Evolutionary conservation across 2,888 invertebrate species (phyloP), one percentile per base, ranked within the genome.

Genomic region (Nemotelus nigrinus): DNA sequence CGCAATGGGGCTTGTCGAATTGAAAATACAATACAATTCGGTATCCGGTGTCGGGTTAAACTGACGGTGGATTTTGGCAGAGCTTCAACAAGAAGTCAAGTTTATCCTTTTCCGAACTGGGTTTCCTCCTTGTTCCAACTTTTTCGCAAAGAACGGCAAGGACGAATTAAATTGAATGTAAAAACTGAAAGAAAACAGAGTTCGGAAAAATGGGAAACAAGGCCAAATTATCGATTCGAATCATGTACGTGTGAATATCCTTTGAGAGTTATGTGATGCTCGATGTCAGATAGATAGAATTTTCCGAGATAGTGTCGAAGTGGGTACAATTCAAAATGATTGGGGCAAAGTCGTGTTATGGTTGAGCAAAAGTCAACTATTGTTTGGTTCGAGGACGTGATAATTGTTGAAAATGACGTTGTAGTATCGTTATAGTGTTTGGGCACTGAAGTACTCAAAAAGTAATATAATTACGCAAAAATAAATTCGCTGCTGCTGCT

Each of bases 131-230:
- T 5, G 25, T 67, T 67, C 25, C 3, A 8, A 2, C 7, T 47
- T 45, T 65, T 48, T 67, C 0, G 1, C 63, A 3, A 67, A 48
- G n/a, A 50, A 39, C 8, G 10, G 41, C 57, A 72, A 57, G 72
- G 72, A 72, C 68, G 68, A 50, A 68, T 68, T 68, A 68, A 68
- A 68, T 68, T 57, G 57, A 72, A 50, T 67, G 39, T 48, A 64
- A 25, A 25, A 25, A 25, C 25, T 48, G 48, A 48, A n/a, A 43
- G 43, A 65, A 47, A n/a, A 7, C 6, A 43, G 47, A 5, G 47
- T 10, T 45, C 6, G 47, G 48, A 48, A 4, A 50, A 25, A 48
- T 41, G 65, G 67, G 8, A 50, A 3, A n/a, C 4, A 48, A 67
- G 4, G 47, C n/a, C 4, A 6, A 3, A 58, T 72, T 72, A 58